Evolutionary conservation across 1,140 invertebrate genomes (phyloP).

Genomic region (Drosophila eugracilis): DNA sequence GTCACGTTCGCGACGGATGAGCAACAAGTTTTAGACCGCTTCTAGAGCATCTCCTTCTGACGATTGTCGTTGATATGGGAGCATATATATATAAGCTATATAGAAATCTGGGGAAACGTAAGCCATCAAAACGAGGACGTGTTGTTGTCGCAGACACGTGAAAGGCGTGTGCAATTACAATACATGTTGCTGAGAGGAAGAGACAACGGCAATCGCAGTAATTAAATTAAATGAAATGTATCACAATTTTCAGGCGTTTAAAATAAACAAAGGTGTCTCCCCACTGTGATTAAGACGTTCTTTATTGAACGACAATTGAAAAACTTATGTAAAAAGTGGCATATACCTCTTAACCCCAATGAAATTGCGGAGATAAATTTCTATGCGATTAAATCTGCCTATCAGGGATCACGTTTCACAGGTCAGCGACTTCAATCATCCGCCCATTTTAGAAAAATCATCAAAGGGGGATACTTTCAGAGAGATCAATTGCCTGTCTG

Average conservation of each 20-base stretch:
- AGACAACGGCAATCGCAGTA: constrained; percentile 4
- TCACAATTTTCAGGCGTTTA: constrained; percentile 29
- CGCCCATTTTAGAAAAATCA: neutral
- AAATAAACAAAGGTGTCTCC: constrained; percentile 19
- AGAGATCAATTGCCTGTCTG: constrained; percentile 11
- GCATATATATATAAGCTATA: neutral
- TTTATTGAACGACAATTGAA: constrained; percentile 19
- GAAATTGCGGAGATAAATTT: constrained; percentile 56
- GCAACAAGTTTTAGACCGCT: constrained; percentile 40
- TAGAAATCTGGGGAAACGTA: constrained; percentile 11
- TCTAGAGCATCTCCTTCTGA: constrained; percentile 31
- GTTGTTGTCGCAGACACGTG: constrained; percentile 21
- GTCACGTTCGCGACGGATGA: constrained; percentile 56
- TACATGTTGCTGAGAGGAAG: constrained; percentile 15
- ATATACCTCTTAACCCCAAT: constrained; percentile 12
- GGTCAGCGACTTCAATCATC: constrained; percentile 20
- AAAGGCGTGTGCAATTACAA: constrained; percentile 36
- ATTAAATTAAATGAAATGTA: constrained; percentile 53
- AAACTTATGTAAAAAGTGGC: neutral
- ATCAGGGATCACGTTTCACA: constrained; percentile 24
- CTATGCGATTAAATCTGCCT: constrained; percentile 23
- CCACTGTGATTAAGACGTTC: constrained; percentile 35
- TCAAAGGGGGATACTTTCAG: neutral
- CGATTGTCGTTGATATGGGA: constrained; percentile 28
- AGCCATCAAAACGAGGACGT: constrained; percentile 32